A percentile compares a stretch with the other conserved stretches of the same genome.
phyloP scores from a whole-genome alignment of 2,888 invertebrate genomes.

The Metopia argyrocephala region DNA sequence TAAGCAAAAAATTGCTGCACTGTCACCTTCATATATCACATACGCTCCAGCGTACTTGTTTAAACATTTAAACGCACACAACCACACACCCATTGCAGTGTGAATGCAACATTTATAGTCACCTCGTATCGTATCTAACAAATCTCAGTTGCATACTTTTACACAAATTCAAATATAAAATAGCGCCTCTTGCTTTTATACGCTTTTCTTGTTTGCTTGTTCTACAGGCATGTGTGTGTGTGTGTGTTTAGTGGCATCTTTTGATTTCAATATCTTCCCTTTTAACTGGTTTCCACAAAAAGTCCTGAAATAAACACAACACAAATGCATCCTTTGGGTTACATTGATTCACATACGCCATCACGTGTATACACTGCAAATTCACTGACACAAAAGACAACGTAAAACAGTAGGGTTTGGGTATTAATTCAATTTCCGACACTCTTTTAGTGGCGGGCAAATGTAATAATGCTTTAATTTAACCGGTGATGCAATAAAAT shows the following conservation, averaged over 20 bases:
- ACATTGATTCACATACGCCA: conserved; percentile 28
- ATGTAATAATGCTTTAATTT: conserved; percentile 68
- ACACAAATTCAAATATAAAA: conserved; percentile 16
- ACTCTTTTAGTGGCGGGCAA: conserved; percentile 67
- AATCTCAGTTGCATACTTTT: conserved; percentile 60
- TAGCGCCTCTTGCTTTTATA: conserved; percentile 3
- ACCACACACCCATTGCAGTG: neutral
- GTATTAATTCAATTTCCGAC: conserved; percentile 68
- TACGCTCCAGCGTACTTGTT: neutral
- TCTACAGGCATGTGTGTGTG: neutral
- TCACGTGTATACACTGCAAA: too few relatives aligned
- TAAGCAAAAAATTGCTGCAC: conserved; percentile 57
- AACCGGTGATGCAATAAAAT: conserved; percentile 65
- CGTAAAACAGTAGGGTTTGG: conserved; percentile 37
- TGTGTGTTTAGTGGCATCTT: neutral
- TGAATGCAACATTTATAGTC: conserved; percentile 44
- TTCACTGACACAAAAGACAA: neutral
- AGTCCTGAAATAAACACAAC: conserved; percentile 56
- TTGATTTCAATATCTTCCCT: neutral
- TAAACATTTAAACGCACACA: too few relatives aligned
- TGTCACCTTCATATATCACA: conserved; percentile 56
- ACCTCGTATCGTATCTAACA: conserved; percentile 56
- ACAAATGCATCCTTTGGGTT: conserved; percentile 61
- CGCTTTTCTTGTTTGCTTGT: neutral
- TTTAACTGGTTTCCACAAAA: neutral